These are phyloP conservation scores for Mico argentatus DNA, from an alignment of 2,797 vertebrate species.

Conservation along the genomic window DNA sequence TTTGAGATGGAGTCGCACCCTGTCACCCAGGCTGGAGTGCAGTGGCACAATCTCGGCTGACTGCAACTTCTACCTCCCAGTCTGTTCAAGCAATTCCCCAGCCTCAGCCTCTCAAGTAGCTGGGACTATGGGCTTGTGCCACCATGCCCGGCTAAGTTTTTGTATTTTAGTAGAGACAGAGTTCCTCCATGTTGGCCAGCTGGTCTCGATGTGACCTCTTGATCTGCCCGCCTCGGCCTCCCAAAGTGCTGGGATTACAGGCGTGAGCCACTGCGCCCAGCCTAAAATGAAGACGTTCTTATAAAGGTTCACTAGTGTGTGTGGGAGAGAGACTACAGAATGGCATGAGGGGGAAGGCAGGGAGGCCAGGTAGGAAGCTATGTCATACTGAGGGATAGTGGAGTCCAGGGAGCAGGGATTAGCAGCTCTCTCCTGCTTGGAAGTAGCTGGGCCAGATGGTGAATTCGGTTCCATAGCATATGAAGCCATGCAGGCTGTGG, in stretches of 20 bases:
- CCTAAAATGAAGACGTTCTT: not conserved
- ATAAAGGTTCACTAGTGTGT: not conserved
- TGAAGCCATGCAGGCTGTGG: not conserved
- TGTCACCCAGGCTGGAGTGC: too few species aligned
- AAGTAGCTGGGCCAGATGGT: not conserved
- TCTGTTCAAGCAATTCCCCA: too few species aligned
- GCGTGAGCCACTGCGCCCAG: accelerated
- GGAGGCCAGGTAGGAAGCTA: not conserved
- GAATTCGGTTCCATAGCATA: not conserved
- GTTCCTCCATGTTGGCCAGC: too few species aligned
- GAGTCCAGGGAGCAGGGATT: not conserved
- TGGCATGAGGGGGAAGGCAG: not conserved
- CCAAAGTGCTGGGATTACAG: too few species aligned
- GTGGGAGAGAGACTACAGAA: not conserved
- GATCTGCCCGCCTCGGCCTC: accelerated
- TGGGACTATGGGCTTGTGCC: accelerated
- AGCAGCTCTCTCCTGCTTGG: not conserved
- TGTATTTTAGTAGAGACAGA: too few species aligned
- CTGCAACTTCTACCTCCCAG: too few species aligned
- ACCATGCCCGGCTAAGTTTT: too few species aligned
- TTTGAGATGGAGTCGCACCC: too few species aligned
- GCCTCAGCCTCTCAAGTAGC: too few species aligned
- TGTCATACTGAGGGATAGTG: too few species aligned
- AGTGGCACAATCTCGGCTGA: accelerated
- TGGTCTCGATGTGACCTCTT: too few species aligned